A percentile compares a stretch with the other conserved stretches of the same genome.
Conservation (phyloP, 2,113 vertebrate genomes). For the Lethenteron camtschaticum region DNA sequence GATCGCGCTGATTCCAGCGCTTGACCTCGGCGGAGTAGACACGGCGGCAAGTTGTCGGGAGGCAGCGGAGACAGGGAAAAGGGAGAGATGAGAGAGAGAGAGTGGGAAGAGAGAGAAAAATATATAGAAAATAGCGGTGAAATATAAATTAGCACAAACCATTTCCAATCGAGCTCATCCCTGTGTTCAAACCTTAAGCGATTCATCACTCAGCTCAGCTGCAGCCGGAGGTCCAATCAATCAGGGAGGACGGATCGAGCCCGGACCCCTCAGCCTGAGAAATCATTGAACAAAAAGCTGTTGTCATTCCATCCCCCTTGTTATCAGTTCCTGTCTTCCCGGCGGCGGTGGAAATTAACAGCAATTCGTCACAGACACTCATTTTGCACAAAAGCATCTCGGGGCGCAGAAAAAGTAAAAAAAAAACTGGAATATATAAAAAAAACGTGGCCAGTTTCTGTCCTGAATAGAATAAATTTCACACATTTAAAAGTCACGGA, state of each 20-base stretch:
- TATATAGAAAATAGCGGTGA: no score
- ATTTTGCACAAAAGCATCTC: not conserved
- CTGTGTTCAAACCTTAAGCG: not conserved
- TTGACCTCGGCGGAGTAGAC: no score
- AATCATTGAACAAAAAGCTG: no score
- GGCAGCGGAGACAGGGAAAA: not conserved
- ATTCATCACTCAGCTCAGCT: slow-evolving; percentile 2
- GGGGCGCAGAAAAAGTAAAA: no score
- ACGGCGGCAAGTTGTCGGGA: no score
- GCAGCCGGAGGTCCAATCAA: slow-evolving; percentile 3
- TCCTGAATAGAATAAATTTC: no score
- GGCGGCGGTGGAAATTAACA: not conserved
- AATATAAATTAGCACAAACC: no score
- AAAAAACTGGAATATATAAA: no score
- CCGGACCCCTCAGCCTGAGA: not conserved
- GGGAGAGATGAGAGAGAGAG: not conserved
- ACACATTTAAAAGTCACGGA: no score
- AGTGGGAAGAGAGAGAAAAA: not conserved
- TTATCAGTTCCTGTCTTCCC: slow-evolving; percentile 1
- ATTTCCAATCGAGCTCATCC: no score
- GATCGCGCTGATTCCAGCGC: no score
- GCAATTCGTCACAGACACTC: slow-evolving; percentile 1
- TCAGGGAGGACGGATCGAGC: not conserved
- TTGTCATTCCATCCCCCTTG: not conserved
- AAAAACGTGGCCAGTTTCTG: no score